Evolutionary conservation across 2,113 vertebrate genomes (phyloP).

Genomic region (Lepus americanus): DNA sequence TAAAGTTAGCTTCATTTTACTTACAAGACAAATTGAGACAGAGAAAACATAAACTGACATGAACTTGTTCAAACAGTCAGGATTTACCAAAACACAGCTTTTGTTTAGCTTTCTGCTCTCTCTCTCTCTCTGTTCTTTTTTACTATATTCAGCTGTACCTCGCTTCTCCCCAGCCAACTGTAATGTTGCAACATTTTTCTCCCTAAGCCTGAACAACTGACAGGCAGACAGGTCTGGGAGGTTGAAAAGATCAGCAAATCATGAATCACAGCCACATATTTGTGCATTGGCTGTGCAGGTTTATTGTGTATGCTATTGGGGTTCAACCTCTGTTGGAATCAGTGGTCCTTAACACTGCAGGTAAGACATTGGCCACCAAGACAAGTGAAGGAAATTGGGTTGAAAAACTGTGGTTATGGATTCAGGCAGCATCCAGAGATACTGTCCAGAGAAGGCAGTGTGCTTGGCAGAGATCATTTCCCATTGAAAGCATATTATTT

Average conservation of each 20-base stretch:
- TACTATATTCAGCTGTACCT: background rate
- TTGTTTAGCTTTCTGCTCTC: background rate
- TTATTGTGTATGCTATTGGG: background rate
- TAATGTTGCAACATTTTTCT: background rate
- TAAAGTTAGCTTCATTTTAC: background rate
- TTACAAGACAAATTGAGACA: background rate
- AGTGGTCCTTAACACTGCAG: background rate
- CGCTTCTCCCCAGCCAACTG: background rate
- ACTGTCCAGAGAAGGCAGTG: constrained; percentile 26
- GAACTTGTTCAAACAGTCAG: background rate
- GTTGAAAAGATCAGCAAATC: background rate
- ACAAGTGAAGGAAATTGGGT: constrained; percentile 9
- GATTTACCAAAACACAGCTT: background rate
- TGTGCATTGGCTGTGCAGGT: background rate
- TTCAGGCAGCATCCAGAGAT: background rate
- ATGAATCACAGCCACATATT: background rate
- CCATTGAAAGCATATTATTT: constrained; percentile 62
- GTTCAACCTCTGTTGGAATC: background rate
- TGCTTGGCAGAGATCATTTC: constrained; percentile 34
- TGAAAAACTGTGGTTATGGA: constrained; percentile 24
- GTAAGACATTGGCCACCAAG: background rate
- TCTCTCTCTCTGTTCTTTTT: background rate
- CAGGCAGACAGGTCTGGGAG: background rate
- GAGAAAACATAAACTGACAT: background rate
- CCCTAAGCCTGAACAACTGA: background rate